Percentiles rank a stretch among this genome's conserved stretches.
phyloP scores from a whole-genome alignment of 2,888 invertebrate species.

The Ichneumon xanthorius region DNA sequence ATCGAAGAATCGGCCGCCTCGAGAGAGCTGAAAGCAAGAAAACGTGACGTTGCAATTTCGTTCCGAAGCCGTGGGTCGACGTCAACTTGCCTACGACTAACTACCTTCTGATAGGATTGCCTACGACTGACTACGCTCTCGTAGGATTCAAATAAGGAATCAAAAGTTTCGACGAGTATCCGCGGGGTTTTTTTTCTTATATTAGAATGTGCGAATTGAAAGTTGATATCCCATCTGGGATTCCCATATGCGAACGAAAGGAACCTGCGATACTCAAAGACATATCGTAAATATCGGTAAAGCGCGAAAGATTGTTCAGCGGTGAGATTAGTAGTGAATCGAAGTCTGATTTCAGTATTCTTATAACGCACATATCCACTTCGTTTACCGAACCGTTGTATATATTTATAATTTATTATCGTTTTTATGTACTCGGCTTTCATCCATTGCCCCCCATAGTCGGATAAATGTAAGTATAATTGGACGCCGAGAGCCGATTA shows the following conservation, averaged over 20 bases:
- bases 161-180: not conserved
- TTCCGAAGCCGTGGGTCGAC: not conserved
- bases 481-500: constrained; percentile 54
- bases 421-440: constrained; percentile 40
- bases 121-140: constrained; percentile 4
- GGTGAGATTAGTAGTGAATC: constrained; percentile 15
- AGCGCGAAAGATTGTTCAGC: constrained; percentile 38
- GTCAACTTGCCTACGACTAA: constrained; percentile 12
- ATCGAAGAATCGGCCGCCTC: not conserved
- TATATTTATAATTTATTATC: constrained; percentile 53
- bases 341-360: constrained; percentile 34
- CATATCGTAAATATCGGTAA: constrained; percentile 45
- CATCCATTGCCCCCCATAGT: constrained; percentile 40
- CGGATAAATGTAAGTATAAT: constrained; percentile 59
- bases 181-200: constrained; percentile 1
- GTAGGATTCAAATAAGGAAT: not conserved
- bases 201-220: constrained; percentile 19
- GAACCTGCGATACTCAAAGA: not conserved
- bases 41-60: constrained; percentile 58
- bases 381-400: constrained; percentile 7
- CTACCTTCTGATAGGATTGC: constrained; percentile 6
- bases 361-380: constrained; percentile 14
- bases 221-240: constrained; percentile 37
- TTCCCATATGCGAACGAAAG: constrained; percentile 14
- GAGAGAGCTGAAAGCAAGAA: constrained; percentile 24